Evolutionary conservation across 1,140 invertebrate species (phyloP).

Genomic region (Dendroctonus valens): DNA sequence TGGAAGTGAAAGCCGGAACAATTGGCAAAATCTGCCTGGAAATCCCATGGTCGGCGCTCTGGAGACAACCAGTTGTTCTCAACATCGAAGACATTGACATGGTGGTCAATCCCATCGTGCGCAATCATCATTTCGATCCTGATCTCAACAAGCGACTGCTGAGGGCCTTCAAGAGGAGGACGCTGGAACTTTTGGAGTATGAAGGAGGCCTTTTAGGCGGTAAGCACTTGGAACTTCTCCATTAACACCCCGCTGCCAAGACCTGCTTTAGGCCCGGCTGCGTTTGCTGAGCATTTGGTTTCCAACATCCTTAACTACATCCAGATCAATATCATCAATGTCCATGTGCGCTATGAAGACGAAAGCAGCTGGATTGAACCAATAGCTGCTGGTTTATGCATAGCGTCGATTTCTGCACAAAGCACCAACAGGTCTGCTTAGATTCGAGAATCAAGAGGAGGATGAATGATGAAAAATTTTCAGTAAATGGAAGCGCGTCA

Average conservation of each 20-base stretch:
- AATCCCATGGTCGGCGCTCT: constrained; percentile 76
- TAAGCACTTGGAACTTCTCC: background rate
- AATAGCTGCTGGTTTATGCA: constrained; percentile 74
- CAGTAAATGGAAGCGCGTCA: constrained; percentile 78
- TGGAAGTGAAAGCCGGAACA: constrained; percentile 77
- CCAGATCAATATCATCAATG: constrained; percentile 75
- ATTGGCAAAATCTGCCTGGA: constrained; percentile 73
- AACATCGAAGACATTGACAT: constrained; percentile 76
- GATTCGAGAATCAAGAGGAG: background rate
- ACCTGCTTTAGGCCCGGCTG: constrained; percentile 47
- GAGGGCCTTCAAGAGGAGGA: constrained; percentile 69
- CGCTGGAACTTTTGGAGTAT: constrained; percentile 54
- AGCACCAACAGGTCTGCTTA: constrained; percentile 70
- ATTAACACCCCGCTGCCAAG: background rate
- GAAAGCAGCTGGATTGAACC: constrained; percentile 64
- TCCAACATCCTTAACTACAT: constrained; percentile 77
- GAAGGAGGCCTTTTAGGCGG: constrained; percentile 49
- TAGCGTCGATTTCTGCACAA: constrained; percentile 75
- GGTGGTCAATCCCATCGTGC: constrained; percentile 70
- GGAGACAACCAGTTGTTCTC: constrained; percentile 66
- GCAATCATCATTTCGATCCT: constrained; percentile 65
- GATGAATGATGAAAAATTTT: background rate
- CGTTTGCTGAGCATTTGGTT: constrained; percentile 70
- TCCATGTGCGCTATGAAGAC: constrained; percentile 84
- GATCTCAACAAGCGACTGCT: constrained; percentile 71